These are phyloP conservation scores for Cydia pomonella DNA, from an alignment of 1,140 invertebrate genomes.

Conservation along the genomic window DNA sequence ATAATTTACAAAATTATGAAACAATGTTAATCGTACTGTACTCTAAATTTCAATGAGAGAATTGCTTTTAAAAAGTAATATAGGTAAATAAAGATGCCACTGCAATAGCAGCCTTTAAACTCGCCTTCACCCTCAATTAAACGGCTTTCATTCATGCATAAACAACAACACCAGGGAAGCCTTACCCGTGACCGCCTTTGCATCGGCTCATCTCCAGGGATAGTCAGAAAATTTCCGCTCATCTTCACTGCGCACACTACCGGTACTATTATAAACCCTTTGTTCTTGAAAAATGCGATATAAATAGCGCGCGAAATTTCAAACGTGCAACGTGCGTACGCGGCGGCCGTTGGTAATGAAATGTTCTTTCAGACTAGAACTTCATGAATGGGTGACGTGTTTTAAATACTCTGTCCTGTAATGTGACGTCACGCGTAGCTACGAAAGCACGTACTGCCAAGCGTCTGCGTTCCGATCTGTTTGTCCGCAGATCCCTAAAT, in stretches of 20 bases:
- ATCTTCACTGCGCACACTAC: constrained; percentile 58
- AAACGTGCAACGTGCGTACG: constrained; percentile 57
- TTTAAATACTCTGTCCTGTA: constrained; percentile 58
- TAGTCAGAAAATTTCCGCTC: constrained; percentile 76
- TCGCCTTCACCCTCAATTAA: neutral
- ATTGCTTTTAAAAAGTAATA: neutral
- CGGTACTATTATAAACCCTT: constrained; percentile 41
- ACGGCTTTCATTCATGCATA: constrained; percentile 23
- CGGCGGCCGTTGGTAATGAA: constrained; percentile 52
- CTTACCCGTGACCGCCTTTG: constrained; percentile 70
- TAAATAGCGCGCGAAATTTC: constrained; percentile 39
- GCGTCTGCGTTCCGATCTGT: constrained; percentile 64
- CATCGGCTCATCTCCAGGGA: constrained; percentile 66
- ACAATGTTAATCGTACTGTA: too few species aligned
- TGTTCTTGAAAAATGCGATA: constrained; percentile 38
- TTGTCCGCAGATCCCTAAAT: constrained; percentile 55
- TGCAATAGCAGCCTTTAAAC: neutral
- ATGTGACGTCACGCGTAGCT: constrained; percentile 52
- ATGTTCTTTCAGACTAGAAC: constrained; percentile 51
- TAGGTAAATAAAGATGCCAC: neutral
- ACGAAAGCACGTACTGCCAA: constrained; percentile 40
- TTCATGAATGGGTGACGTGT: constrained; percentile 78
- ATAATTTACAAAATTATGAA: neutral
- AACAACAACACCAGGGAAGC: constrained; percentile 43
- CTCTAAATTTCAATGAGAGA: too few species aligned